phyloP scores from a whole-genome alignment of 2,113 vertebrate genomes.

The Austrofundulus limnaeus region DNA sequence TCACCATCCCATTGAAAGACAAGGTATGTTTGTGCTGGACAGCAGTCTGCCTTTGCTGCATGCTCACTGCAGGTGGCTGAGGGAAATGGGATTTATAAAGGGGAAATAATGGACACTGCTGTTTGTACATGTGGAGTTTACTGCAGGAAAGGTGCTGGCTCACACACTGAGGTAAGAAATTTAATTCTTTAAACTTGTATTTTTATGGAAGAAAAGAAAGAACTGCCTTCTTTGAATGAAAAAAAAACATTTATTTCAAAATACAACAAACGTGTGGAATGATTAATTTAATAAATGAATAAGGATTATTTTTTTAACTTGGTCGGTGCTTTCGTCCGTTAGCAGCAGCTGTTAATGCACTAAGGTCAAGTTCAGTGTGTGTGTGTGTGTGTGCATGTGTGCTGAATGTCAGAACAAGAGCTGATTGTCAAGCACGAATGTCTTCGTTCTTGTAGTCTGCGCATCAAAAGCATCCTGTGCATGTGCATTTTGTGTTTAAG shows the following conservation, averaged over 20 bases:
- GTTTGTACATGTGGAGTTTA: conserved; percentile 9
- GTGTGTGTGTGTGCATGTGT: conserved; percentile 12
- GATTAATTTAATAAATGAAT: background rate
- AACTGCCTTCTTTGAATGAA: conserved; percentile 1
- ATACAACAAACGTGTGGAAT: too few species aligned
- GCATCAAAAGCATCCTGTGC: background rate
- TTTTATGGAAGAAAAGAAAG: background rate
- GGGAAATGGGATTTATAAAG: conserved; percentile 14
- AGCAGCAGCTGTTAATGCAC: conserved; percentile 36
- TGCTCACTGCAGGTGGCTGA: conserved; percentile 58
- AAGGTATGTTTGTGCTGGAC: conserved; percentile 61
- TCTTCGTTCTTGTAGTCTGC: conserved; percentile 14
- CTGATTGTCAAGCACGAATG: conserved; percentile 33
- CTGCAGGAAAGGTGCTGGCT: background rate
- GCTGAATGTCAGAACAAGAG: conserved; percentile 18
- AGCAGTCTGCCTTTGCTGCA: conserved; percentile 49
- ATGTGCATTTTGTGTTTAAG: background rate
- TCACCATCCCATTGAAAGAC: conserved; percentile 68
- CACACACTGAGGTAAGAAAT: conserved; percentile 57
- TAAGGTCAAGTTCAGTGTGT: conserved; percentile 44
- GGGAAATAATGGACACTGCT: conserved; percentile 39
- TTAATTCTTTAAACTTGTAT: conserved; percentile 18
- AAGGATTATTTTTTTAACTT: background rate
- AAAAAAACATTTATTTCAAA: background rate
- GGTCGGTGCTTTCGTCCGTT: conserved; percentile 1